These are phyloP conservation scores for Riparia riparia DNA, from an alignment of 2,113 vertebrate genomes.

Conservation along the genomic window DNA sequence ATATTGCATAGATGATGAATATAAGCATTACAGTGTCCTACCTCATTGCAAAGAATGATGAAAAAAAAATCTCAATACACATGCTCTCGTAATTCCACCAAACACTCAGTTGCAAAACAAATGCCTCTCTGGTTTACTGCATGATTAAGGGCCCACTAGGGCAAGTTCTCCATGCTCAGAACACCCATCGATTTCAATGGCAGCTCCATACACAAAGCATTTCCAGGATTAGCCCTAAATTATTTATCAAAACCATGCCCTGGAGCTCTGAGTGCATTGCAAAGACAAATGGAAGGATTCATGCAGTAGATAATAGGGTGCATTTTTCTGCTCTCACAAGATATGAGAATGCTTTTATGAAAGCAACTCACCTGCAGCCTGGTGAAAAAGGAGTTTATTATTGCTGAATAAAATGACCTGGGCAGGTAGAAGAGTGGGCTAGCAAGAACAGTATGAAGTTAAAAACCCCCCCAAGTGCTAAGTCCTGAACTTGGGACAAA, in stretches of 20 bases:
- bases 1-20: not conserved
- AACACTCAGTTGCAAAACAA: constrained; percentile 18
- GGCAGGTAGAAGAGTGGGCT: not conserved
- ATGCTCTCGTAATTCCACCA: not conserved
- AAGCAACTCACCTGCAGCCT: not conserved
- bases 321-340: constrained; percentile 20
- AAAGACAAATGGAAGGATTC: constrained; percentile 35
- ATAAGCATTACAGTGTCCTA: not conserved
- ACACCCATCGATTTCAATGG: not conserved
- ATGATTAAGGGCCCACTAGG: constrained; percentile 22
- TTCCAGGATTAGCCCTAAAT: constrained; percentile 48
- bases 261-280: not conserved
- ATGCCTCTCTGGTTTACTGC: not conserved
- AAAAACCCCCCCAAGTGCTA: not conserved
- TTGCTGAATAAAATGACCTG: not conserved
- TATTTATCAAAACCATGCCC: constrained; percentile 37
- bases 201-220: not conserved
- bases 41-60: constrained; percentile 3
- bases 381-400: not conserved
- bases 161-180: not conserved
- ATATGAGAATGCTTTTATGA: not conserved
- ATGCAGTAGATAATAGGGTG: not conserved
- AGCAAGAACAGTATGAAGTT: not conserved
- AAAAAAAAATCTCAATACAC: constrained; percentile 18
- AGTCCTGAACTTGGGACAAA: not conserved